Evolutionary conservation across 2,113 vertebrate genomes (phyloP), one percentile per base, ranked within the genome.

Genomic region (Odontophorus gujanensis): DNA sequence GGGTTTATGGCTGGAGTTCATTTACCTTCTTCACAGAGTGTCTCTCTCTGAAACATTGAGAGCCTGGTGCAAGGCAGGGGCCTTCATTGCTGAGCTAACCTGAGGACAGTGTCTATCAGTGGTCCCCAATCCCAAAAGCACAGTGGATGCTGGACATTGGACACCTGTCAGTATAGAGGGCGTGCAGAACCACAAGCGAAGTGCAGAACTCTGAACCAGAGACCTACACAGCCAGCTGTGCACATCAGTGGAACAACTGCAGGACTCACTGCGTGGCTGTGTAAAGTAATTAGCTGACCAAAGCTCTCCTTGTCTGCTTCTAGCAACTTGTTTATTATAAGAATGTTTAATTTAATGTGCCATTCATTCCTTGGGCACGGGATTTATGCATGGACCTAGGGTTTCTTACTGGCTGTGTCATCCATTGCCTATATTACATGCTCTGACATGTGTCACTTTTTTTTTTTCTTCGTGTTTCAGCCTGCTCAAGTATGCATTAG

Each of bases 1-100:
- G 48, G 69, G 58, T 94, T 89, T 81, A 92, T 90, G 81, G n/a
- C 59, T 69, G 5, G 57, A 83, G 93, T 95, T 96, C 93, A 63
- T 74, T 88, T 85, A 57, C 88, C 76, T 94, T 79, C 38, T 61
- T 61, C 13, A 42, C 28, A 32, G 69, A 21, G 12, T 51, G 43
- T 38, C 19, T 62, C 30, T 78, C 18, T 34, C 32, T 74, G 17
- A 61, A 69, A n/a, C 30, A 26, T 3, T 5, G 36, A 38, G 47
- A 71, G 22, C 7, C 48, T 26, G 4, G 11, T 28, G 59, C 59
- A 65, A 68, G 68, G 16, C 58, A 45, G 45, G 34, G 59, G 43
- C 74, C 40, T 50, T 36, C 30, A 30, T 36, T 15, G 11, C 76
- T 90, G 62, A 53, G 59, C 80, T 16, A 18, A 40, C n/a, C 65